A percentile compares a stretch with the other conserved stretches of the same genome.
These are phyloP conservation scores for Daboia siamensis DNA, from an alignment of 2,113 vertebrate genomes.

Conservation along the genomic window DNA sequence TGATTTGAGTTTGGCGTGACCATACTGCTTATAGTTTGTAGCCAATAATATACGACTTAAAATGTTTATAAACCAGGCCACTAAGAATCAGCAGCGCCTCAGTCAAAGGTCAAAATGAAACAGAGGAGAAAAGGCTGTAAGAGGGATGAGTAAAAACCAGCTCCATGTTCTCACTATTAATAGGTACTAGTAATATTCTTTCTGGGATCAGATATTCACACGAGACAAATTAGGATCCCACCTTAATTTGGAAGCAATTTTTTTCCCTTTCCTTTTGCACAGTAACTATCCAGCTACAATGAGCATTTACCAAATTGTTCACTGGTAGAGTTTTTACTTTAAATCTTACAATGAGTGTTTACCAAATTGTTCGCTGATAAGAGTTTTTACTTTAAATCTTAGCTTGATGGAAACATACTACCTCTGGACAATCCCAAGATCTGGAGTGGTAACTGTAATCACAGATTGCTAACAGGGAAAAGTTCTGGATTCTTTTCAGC, in stretches of 20 bases:
- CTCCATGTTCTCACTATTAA: background rate
- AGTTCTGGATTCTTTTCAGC: slow-evolving; percentile 88
- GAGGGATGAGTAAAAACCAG: background rate
- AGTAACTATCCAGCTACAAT: background rate
- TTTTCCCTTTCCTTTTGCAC: background rate
- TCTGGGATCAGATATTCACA: background rate
- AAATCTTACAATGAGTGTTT: background rate
- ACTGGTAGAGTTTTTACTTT: background rate
- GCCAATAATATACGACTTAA: background rate
- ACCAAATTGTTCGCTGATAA: background rate
- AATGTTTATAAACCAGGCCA: background rate
- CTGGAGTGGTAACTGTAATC: slow-evolving; percentile 75
- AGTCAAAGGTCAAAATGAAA: background rate
- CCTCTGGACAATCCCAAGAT: slow-evolving; percentile 83
- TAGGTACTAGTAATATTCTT: background rate
- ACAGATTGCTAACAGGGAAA: slow-evolving; percentile 85
- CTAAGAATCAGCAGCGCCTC: background rate
- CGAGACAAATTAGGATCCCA: background rate
- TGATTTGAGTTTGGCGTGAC: background rate
- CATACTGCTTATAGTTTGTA: background rate
- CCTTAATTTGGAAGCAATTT: background rate
- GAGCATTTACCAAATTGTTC: background rate
- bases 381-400: background rate
- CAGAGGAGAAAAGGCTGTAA: background rate
- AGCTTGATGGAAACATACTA: slow-evolving; percentile 48